Evolutionary conservation across 2,113 vertebrate genomes (phyloP).

Genomic region (Mystacornis crossleyi): DNA sequence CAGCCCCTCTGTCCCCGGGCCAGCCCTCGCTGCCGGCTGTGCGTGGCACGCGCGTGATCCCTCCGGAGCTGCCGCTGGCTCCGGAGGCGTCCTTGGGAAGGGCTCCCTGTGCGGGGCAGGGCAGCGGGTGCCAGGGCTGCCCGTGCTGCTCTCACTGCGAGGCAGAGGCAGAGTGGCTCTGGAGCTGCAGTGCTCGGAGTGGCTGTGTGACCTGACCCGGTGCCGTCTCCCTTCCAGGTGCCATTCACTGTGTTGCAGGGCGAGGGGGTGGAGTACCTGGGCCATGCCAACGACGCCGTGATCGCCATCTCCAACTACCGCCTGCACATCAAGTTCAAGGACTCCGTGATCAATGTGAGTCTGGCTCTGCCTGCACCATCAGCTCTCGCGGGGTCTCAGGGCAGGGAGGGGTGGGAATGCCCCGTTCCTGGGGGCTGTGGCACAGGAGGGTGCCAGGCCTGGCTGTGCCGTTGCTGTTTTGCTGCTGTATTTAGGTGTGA

Average conservation of each 20-base stretch:
- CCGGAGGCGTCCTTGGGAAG: background rate
- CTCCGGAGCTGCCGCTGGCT: background rate
- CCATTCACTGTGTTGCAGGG: slow-evolving; percentile 96
- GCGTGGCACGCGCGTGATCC: rapidly evolving
- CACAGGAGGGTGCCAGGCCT: background rate
- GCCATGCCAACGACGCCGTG: slow-evolving; percentile 91
- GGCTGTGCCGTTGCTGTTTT: background rate
- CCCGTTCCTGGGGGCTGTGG: background rate
- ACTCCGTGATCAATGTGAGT: slow-evolving; percentile 97
- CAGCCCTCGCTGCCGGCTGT: background rate
- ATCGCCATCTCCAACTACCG: slow-evolving; percentile 99
- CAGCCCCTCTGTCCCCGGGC: no score
- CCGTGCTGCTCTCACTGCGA: background rate
- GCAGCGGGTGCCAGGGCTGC: background rate
- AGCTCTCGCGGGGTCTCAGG: background rate
- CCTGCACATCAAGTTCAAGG: slow-evolving; percentile 98
- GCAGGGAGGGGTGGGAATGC: background rate
- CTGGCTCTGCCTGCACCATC: background rate
- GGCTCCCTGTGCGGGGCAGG: background rate
- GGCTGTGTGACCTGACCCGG: background rate
- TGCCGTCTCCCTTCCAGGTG: slow-evolving; percentile 78
- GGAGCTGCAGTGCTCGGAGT: background rate
- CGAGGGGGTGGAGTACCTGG: slow-evolving; percentile 96
- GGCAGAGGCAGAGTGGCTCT: no score
- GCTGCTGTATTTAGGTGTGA: background rate